Conservation (phyloP, 1,140 invertebrate genomes). For the Zelostemma sp. region DNA sequence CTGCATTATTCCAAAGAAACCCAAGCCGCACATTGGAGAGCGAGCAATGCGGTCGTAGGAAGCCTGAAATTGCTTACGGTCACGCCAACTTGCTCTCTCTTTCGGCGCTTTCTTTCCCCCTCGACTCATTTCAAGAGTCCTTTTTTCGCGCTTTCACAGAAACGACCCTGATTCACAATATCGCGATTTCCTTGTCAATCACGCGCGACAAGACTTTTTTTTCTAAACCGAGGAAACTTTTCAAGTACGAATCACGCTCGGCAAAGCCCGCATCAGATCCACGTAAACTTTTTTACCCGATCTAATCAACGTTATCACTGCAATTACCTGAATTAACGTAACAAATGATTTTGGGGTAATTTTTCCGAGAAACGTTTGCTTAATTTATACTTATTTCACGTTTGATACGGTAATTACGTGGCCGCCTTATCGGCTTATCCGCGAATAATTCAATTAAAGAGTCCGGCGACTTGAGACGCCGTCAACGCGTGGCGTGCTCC, state of each 20-base stretch:
- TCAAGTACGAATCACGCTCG: no score
- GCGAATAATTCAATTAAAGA: conserved; percentile 28
- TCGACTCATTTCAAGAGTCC: conserved; percentile 13
- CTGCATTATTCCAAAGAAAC: conserved; percentile 48
- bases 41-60: conserved; percentile 30
- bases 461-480: conserved; percentile 15
- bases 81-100: conserved; percentile 50
- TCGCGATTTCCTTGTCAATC: conserved; percentile 20
- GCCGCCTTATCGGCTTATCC: conserved; percentile 2
- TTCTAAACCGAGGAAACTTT: not conserved
- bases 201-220: not conserved
- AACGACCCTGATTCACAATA: conserved; percentile 29
- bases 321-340: no score
- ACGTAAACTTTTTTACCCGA: no score
- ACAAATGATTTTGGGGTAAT: no score
- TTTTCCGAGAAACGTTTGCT: not conserved
- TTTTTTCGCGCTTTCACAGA: conserved; percentile 38
- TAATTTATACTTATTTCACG: not conserved
- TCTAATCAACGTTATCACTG: no score
- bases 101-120: conserved; percentile 10
- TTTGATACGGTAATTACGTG: conserved; percentile 11
- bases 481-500: conserved; percentile 21
- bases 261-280: no score
- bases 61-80: conserved; percentile 60
- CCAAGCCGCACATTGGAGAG: conserved; percentile 32